Percentiles rank a stretch among this genome's conserved stretches.
Conservation (phyloP, 2,113 vertebrate genomes). For the Hylia prasina region DNA sequence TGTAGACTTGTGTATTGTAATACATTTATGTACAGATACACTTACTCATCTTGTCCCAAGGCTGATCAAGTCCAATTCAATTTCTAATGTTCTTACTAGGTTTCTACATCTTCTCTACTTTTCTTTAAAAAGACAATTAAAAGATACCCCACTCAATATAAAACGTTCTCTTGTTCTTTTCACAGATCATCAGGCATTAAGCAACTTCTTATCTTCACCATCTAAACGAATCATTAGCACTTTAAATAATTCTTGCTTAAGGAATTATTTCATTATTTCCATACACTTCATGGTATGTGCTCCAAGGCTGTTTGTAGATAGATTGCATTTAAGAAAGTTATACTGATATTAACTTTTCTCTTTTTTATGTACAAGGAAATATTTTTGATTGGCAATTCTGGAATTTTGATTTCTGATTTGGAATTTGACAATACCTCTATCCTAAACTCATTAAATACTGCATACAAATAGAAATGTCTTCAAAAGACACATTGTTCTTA, state of each 20-base stretch:
- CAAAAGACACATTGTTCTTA: background rate
- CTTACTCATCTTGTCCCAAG: background rate
- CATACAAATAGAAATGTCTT: background rate
- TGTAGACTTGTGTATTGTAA: background rate
- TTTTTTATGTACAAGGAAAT: background rate
- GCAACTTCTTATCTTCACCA: background rate
- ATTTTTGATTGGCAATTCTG: background rate
- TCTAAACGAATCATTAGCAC: slow-evolving; percentile 7
- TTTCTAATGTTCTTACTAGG: background rate
- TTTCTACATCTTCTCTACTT: background rate
- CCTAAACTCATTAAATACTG: background rate
- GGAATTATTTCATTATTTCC: no score
- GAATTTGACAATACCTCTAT: background rate
- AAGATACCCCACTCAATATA: background rate
- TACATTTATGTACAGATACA: background rate
- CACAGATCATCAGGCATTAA: background rate
- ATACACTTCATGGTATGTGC: background rate
- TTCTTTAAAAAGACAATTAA: background rate
- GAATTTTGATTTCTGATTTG: background rate
- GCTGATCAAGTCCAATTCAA: background rate
- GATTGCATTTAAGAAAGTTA: background rate
- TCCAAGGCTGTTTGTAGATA: background rate
- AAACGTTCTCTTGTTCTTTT: background rate
- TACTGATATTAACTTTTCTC: background rate
- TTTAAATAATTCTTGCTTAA: background rate